These are phyloP conservation scores for Serranus cabrilla DNA, from an alignment of 2,797 vertebrate genomes.

Conservation along the genomic window DNA sequence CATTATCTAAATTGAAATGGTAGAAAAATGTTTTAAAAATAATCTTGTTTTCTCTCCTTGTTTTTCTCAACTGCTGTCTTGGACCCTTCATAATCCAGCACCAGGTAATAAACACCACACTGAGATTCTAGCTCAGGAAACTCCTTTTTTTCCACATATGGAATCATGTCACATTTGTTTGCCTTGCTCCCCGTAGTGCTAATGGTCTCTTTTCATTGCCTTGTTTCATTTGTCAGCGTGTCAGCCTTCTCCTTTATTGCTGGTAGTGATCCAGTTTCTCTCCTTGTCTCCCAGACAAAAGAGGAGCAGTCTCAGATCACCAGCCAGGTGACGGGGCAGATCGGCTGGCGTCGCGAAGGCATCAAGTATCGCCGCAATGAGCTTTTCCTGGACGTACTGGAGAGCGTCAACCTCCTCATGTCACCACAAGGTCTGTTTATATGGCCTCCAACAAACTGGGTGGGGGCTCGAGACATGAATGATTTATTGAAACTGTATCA, in stretches of 20 bases:
- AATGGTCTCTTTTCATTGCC: conserved; percentile 17
- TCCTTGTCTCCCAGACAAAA: conserved; percentile 89
- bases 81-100: conserved; percentile 75
- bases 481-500: not conserved
- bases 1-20: not conserved
- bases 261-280: conserved; percentile 68
- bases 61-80: not conserved
- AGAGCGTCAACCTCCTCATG: conserved; percentile 99
- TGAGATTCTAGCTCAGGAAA: not conserved
- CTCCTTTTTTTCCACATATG: not conserved
- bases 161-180: not conserved
- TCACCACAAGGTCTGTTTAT: conserved; percentile 92
- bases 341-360: conserved; percentile 97
- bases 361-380: conserved; percentile 99
- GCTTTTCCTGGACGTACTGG: conserved; percentile 97
- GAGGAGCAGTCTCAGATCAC: conserved; percentile 99
- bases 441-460: not conserved
- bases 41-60: not conserved
- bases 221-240: conserved; percentile 17
- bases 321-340: conserved; percentile 99
- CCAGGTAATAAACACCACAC: conserved; percentile 77
- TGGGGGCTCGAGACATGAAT: not conserved
- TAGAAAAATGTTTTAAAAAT: not conserved
- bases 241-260: conserved; percentile 32
- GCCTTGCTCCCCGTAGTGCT: not conserved